phyloP scores from a whole-genome alignment of 1,140 invertebrate species.

The Drosophila sp. region DNA sequence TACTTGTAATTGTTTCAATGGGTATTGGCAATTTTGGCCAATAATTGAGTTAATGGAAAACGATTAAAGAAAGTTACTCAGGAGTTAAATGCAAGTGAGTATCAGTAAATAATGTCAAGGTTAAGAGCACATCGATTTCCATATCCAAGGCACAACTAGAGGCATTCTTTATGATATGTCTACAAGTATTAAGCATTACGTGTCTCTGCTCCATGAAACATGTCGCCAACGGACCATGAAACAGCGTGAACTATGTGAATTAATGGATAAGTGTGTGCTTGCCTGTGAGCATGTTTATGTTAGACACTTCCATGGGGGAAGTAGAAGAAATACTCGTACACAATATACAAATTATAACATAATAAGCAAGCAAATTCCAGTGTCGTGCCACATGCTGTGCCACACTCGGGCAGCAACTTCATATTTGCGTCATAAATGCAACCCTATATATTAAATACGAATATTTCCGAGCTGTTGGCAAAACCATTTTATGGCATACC shows the following conservation, averaged over 20 bases:
- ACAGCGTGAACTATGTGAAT: slow-evolving; percentile 2
- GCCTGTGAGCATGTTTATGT: neutral
- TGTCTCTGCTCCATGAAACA: slow-evolving; percentile 20
- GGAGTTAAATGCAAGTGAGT: neutral
- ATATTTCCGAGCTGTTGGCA: slow-evolving; percentile 9
- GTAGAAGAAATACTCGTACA: neutral
- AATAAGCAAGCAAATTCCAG: slow-evolving; percentile 34
- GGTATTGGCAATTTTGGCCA: neutral
- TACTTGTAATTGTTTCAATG: neutral
- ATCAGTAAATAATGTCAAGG: slow-evolving; percentile 28
- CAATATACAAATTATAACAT: slow-evolving; percentile 44
- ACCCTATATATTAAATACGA: slow-evolving; percentile 10
- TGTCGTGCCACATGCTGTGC: slow-evolving; percentile 22
- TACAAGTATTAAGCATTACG: slow-evolving; percentile 29
- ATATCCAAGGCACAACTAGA: slow-evolving; percentile 14
- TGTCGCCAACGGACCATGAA: slow-evolving; percentile 9
- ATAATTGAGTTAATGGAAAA: neutral
- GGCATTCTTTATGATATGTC: slow-evolving; percentile 15
- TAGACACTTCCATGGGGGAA: neutral
- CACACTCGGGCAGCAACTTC: slow-evolving; percentile 7
- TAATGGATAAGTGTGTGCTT: slow-evolving; percentile 3
- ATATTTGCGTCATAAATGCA: slow-evolving; percentile 19
- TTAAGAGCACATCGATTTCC: neutral
- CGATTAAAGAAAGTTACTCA: neutral
- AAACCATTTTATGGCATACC: neutral